A percentile compares a stretch with the other conserved stretches of the same genome.
phyloP scores from a whole-genome alignment of 2,797 vertebrate genomes.

The Pelodytes ibericus region DNA sequence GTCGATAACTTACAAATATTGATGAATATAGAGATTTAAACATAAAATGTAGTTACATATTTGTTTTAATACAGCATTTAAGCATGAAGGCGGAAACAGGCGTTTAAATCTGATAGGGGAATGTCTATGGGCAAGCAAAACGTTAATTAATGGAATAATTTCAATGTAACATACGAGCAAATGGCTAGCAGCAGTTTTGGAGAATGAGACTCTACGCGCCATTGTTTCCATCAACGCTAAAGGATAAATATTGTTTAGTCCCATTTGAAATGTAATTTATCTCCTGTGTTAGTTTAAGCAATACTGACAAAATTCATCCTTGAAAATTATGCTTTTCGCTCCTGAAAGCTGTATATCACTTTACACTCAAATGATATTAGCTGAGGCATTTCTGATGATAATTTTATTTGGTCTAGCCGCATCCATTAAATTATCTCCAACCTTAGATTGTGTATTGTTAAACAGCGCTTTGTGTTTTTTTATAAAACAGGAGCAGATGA shows the following conservation, averaged over 20 bases:
- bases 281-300: constrained; percentile 35
- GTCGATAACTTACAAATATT: no score
- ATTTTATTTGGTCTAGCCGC: constrained; percentile 52
- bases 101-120: no score
- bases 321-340: constrained; percentile 44
- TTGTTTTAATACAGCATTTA: no score
- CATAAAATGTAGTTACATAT: no score
- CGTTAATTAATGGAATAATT: not conserved
- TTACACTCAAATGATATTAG: constrained; percentile 51
- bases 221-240: constrained; percentile 6
- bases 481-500: constrained; percentile 32
- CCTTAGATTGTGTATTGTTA: constrained; percentile 39
- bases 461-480: constrained; percentile 18
- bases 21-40: no score
- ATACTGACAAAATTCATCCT: constrained; percentile 39
- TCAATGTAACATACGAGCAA: not conserved
- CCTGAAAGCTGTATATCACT: constrained; percentile 38
- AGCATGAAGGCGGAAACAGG: no score
- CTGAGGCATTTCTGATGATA: constrained; percentile 53
- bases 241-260: constrained; percentile 15
- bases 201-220: not conserved
- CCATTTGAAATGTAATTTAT: constrained; percentile 40
- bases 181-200: not conserved
- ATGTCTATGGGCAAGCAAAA: constrained; percentile 16
- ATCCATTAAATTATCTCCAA: constrained; percentile 52